phyloP scores from a whole-genome alignment of 2,888 invertebrate genomes.

The Cremastinae sp. region DNA sequence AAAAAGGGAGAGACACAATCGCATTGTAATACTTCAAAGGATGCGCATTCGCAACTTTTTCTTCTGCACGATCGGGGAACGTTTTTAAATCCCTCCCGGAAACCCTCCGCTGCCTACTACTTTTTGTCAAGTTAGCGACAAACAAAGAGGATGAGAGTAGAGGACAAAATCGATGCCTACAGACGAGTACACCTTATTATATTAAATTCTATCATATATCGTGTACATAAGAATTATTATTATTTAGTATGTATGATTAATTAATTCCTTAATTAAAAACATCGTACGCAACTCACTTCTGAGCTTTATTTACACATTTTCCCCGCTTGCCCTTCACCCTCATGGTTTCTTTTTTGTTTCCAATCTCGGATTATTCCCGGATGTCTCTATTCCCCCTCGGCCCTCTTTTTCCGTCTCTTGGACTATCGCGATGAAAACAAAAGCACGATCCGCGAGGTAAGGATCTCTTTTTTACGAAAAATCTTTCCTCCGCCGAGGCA shows the following conservation, averaged over 20 bases:
- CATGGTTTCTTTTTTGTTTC: slow-evolving; percentile 48
- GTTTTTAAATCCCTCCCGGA: slow-evolving; percentile 11
- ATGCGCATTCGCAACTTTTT: slow-evolving; percentile 37
- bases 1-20: neutral
- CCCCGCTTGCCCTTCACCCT: slow-evolving; percentile 73
- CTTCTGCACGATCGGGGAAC: slow-evolving; percentile 12
- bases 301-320: slow-evolving; percentile 77
- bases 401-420: slow-evolving; percentile 24
- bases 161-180: slow-evolving; percentile 63
- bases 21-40: slow-evolving; percentile 56
- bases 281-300: slow-evolving; percentile 77
- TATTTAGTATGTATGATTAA: slow-evolving; percentile 77
- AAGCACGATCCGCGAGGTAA: slow-evolving; percentile 44
- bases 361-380: slow-evolving; percentile 15
- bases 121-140: slow-evolving; percentile 69
- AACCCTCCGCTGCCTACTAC: slow-evolving; percentile 32
- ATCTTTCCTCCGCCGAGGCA: neutral
- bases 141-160: neutral
- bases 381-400: slow-evolving; percentile 5
- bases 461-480: slow-evolving; percentile 15
- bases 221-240: slow-evolving; percentile 72
- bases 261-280: slow-evolving; percentile 78
- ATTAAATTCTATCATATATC: slow-evolving; percentile 71
- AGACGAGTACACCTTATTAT: slow-evolving; percentile 70
- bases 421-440: slow-evolving; percentile 25